Base-by-base conservation (phyloP, 2,888 invertebrate species). In the Hirtodrosophila confusa region DNA sequence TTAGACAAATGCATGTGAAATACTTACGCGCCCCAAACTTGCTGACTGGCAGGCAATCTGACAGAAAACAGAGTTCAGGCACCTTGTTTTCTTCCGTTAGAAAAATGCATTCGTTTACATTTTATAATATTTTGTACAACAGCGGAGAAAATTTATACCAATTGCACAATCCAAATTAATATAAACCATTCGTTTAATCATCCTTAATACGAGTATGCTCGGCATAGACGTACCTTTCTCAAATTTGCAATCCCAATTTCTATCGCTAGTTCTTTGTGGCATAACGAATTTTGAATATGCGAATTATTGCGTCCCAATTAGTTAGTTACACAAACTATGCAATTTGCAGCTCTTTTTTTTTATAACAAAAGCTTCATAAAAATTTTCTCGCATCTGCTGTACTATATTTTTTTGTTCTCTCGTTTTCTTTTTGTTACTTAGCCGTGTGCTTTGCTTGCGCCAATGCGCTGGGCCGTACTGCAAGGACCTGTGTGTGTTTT, bases 61-160 rank as follows among this genome's bases (percentile, higher is more conserved):
- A 39, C 51, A 61, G 43, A 31, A 17, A 40, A 41, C 58, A 44
- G 62, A 35, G 44, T 58, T 72, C 67, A 55, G 82, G 80, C 67
- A 87, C 69, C 66, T 62, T 63, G 65, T 56, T 67, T 68, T 62
- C 60, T 67, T 82, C 63, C 62, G 54, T 73, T 75, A 50, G 83
- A 83, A 82, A 17, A 82, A 82, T 82, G 82, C 82, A 83, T 86
- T 82, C 72, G 85, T 79, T 77, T 66, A 67, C 65, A 58, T 68
- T 73, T 69, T 63, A 58, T 64, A 56, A 56, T 73, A 53, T 72
- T 37, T 39, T 47, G 67, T 64, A 69, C 88, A 88, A 74, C 83
- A 86, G 70, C 51, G 88, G 88, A 82, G 86, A 88, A 86, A 88
- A 86, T 86, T 82, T 61, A 75, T 88, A 88, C 88, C 88, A 86